These are phyloP conservation scores for Zaprionus tsacasi DNA, from an alignment of 1,140 invertebrate species.

Conservation along the genomic window DNA sequence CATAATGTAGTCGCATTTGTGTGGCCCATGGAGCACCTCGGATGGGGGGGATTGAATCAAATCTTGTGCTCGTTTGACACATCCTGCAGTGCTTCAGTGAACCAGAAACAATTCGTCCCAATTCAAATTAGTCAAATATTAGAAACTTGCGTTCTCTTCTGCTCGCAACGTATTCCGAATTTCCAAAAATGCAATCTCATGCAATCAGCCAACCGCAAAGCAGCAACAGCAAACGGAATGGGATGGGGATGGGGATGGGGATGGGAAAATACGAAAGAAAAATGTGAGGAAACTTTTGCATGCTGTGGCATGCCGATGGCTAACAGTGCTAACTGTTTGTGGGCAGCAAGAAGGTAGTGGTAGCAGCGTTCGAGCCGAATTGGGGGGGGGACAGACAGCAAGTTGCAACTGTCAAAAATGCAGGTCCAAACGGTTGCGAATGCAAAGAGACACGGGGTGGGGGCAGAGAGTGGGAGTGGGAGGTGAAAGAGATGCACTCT, in stretches of 20 bases:
- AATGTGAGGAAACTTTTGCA: constrained; percentile 56
- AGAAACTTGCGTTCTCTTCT: constrained; percentile 46
- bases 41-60: constrained; percentile 21
- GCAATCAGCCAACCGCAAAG: constrained; percentile 62
- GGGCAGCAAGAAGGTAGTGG: constrained; percentile 2
- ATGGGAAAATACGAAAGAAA: constrained; percentile 14
- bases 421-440: constrained; percentile 51
- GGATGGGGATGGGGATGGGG: background rate
- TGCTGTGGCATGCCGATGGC: constrained; percentile 10
- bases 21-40: background rate
- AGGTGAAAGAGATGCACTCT: constrained; percentile 7
- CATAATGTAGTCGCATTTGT: background rate
- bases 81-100: constrained; percentile 38
- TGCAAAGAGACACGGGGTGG: constrained; percentile 30
- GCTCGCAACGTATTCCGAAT: constrained; percentile 37
- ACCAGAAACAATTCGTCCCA: constrained; percentile 47
- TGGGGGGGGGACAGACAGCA: constrained; percentile 56
- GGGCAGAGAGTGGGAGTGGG: too few relatives aligned
- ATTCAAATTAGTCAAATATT: constrained; percentile 64
- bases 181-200: constrained; percentile 56
- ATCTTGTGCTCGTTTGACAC: constrained; percentile 21
- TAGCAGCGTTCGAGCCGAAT: too few relatives aligned
- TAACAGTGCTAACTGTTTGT: constrained; percentile 2
- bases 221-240: constrained; percentile 29
- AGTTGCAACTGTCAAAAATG: constrained; percentile 74